Base-by-base conservation (phyloP, 2,888 invertebrate species). In the Cataglyphis cursor region DNA sequence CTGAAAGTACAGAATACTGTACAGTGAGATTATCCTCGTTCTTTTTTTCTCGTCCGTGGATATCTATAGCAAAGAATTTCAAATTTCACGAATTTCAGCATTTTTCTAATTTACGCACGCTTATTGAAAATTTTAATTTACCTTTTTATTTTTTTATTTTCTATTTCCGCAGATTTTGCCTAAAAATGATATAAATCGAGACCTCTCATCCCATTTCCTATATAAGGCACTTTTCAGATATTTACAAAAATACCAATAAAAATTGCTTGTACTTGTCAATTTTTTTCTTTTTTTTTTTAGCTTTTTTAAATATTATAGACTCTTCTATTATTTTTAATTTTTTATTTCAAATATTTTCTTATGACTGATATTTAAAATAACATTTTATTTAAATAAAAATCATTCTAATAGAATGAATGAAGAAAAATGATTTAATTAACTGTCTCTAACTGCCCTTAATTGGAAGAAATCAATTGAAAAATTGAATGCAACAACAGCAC, bases 341-440 rank as follows among this genome's bases (percentile, higher is more conserved):
- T 54, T 21, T 21, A 12, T 54, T 35, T 15, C 9, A 0, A n/a
- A 4, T 44, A 66, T 1, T 10, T 66, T 24, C 15, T 51, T 0
- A 0, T 41, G 9, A 8, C 10, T 4, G 12, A 31, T n/a, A 31
- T 51, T 70, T 8, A 48, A 70, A 70, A n/a, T 15, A 8, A 51
- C 31, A 15, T 38, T 72, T n/a, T 8, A 5, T n/a, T 57, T 35
- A 31, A 44, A 21, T n/a, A 31, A 74, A 61, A 8, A n/a, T 10
- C 10, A 44, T 1, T 41, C 28, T 2, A 21, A 15, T 38, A 57
- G 5, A 3, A 1, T 3, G 18, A 18, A 21, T 62, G 48, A 41
- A 74, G 31, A 44, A 62, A 35, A 15, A 28, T 21, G 54, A 76
- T 68, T 68, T 68, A 70, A 41, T 57, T 70, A 70, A 70, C 1